Percentiles rank a stretch among this genome's conserved stretches.
Conservation (phyloP, 2,113 vertebrate genomes). For the Erpornis zantholeuca region DNA sequence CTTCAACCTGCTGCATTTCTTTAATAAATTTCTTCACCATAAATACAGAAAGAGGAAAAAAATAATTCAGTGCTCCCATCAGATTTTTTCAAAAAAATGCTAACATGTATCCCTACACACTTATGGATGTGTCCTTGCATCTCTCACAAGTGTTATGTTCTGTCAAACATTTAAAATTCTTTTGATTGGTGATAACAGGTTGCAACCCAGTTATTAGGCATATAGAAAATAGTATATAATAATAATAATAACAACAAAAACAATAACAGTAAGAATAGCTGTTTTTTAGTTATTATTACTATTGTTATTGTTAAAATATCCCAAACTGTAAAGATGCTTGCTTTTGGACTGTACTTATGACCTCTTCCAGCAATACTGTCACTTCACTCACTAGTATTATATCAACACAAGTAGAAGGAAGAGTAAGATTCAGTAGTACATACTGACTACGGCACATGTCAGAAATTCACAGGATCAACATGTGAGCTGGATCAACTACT, state of each 20-base stretch:
- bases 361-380: not conserved
- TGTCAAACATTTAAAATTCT: not conserved
- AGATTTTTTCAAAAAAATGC: not conserved
- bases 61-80: not conserved
- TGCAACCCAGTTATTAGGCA: not conserved
- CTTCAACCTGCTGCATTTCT: not conserved
- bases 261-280: not conserved
- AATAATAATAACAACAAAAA: not conserved
- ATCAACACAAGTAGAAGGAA: not conserved
- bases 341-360: not conserved
- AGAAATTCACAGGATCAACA: not conserved
- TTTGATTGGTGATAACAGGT: not conserved
- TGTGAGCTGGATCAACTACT: not conserved
- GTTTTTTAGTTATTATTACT: not conserved
- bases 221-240: not conserved
- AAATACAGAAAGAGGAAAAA: not conserved
- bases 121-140: not conserved
- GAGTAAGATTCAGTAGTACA: not conserved
- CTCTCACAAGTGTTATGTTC: not conserved
- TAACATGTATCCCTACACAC: rapidly evolving
- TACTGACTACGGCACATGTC: not conserved
- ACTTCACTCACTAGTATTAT: not conserved
- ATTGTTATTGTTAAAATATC: not conserved
- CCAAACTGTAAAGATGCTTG: not conserved
- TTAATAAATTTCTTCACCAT: not conserved